Evolutionary conservation across 2,797 vertebrate species (phyloP), one percentile per base, ranked within the genome.

Genomic region (Falco naumanni): DNA sequence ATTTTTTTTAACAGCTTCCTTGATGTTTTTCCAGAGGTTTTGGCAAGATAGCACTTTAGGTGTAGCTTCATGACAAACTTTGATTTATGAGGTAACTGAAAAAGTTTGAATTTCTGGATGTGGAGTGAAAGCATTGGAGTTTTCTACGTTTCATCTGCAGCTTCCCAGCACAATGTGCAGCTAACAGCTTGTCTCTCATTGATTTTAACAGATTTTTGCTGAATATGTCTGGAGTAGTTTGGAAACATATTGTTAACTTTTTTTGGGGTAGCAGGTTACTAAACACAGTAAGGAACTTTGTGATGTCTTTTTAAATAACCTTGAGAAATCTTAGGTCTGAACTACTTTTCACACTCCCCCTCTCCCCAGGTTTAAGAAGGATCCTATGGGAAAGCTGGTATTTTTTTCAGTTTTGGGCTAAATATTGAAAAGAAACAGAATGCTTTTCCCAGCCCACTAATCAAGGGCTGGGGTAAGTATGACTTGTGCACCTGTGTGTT

Each of bases 21-120:
- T 2, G 1, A 21, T 65, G 60, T 47, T 83, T 78, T 85, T 85
- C 26, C 21, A 37, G 86, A 83, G 78, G 75, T 57, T 90, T 89
- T 78, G 84, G 66, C 47, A 70, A 66, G 77, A 51, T 41, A 48
- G 51, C 48, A 37, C 80, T 93, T 83, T 13, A 89, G 54, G 25
- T 79, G 77, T 41, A 91, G 82, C 48, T 75, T 95, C 91, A 80
- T 89, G 70, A 86, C 77, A 80, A 95, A 89, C 84, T 93, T 86
- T 89, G 89, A 94, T 96, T 96, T 92, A 95, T 70, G 70, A 89
- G 51, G 65, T 45, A 85, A 82, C 74, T 53, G 85, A 39, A 89
- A 89, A 64, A 65, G 80, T 83, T 93, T 92, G 79, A 61, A 50
- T 87, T 92, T 77, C 77, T 78, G 94, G 41, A 76, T 95, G 79